Base-by-base conservation (phyloP, 1,140 invertebrate species). In the Oryzaephilus surinamensis region DNA sequence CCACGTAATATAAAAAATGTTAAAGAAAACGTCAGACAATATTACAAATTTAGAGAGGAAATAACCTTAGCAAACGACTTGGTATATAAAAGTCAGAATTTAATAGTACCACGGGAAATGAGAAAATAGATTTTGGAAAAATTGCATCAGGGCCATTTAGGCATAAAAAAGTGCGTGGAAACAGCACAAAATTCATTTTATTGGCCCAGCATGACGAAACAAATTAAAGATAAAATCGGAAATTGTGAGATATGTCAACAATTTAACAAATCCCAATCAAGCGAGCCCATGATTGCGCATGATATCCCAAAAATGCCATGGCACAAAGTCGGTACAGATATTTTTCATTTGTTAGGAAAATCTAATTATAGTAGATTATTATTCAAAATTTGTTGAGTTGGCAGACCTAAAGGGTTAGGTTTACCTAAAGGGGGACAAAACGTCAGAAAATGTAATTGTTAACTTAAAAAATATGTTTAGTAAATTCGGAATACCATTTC, bases 321-420 rank as follows among this genome's bases (percentile, higher is more conserved):
- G 51, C 42, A 50, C 21, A 62, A 61, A 42, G 32, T 62, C 23
- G 57, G 56, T 3, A 33, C 38, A 14, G 55, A 61, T 47, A 39
- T 57, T 20, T 54, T 54, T 36, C 42, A 59, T 37, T 51, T 57
- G 46, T 49, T 61, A 48, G 49, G 48, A 50, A 50, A 61, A 53
- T 42, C 24, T 52, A 40, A 12, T 51, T 13, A 40, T 55, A 8
- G 38, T 51, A 5, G 50, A 52, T 34, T 55, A 46, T 36, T 53
- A 46, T 46, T 51, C 48, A 2, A 55, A 53, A 41, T 55, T 31
- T 24, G 26, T 43, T 8, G 48, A 55, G 32, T 26, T 48, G 5
- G 34, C 28, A 23, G 18, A n/a, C n/a, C n/a, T n/a, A n/a, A n/a
- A n/a, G n/a, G n/a, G n/a, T n/a, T n/a, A n/a, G n/a, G n/a, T n/a